A percentile compares a stretch with the other conserved stretches of the same genome.
phyloP scores from a whole-genome alignment of 2,888 invertebrate genomes.

The Pseudoips prasinana region DNA sequence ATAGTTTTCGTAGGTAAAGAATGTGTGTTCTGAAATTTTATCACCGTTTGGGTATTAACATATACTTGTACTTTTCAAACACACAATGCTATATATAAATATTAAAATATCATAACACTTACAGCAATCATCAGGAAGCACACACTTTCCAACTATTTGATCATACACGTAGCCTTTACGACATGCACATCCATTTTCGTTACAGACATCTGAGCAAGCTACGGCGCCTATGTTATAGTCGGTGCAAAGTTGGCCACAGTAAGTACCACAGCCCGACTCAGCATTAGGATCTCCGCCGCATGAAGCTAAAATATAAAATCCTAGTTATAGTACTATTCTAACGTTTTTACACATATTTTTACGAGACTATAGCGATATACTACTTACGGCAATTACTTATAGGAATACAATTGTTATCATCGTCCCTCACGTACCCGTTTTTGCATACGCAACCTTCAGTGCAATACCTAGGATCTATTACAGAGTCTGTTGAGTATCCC shows the following conservation, averaged over 20 bases:
- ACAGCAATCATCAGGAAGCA: slow-evolving; percentile 33
- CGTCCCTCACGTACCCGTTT: slow-evolving; percentile 5
- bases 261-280: slow-evolving; percentile 27
- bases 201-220: slow-evolving; percentile 21
- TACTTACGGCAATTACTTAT: slow-evolving; percentile 27
- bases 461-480: slow-evolving; percentile 5
- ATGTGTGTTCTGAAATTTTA: too few relatives aligned
- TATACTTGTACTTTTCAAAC: too few relatives aligned
- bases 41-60: too few relatives aligned
- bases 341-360: neutral
- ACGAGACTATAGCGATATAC: neutral
- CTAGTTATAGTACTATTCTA: too few relatives aligned
- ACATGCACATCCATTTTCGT: slow-evolving; percentile 33
- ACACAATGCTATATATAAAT: too few relatives aligned
- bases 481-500: slow-evolving; percentile 6
- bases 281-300: slow-evolving; percentile 35
- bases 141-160: slow-evolving; percentile 28
- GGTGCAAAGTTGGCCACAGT: slow-evolving; percentile 29
- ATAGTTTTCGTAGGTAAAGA: too few relatives aligned
- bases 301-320: slow-evolving; percentile 19
- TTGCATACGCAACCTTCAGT: slow-evolving; percentile 6
- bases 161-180: slow-evolving; percentile 28
- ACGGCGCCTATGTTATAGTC: slow-evolving; percentile 13
- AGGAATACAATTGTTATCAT: slow-evolving; percentile 24
- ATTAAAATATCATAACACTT: neutral